phyloP scores from a whole-genome alignment of 2,888 invertebrate genomes.

The Hartigia nigra region DNA sequence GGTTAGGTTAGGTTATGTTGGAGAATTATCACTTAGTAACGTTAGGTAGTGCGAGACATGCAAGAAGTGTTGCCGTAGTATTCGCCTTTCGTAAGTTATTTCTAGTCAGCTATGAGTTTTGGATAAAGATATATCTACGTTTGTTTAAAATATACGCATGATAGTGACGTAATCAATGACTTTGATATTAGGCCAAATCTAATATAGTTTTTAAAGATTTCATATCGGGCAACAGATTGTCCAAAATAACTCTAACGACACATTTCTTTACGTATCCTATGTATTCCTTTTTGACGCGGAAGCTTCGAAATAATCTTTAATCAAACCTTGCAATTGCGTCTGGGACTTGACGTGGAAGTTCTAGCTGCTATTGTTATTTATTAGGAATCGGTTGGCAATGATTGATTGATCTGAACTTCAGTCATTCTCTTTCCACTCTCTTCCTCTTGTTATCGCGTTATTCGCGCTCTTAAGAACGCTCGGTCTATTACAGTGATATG shows the following conservation, averaged over 20 bases:
- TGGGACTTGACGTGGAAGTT: neutral
- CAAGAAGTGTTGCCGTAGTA: no score
- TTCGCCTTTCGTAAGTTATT: no score
- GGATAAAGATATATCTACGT: no score
- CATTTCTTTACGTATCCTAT: neutral
- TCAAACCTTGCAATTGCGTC: neutral
- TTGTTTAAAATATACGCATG: no score
- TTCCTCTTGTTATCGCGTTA: no score
- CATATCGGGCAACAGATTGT: neutral
- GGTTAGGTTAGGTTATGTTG: neutral
- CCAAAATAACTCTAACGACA: neutral
- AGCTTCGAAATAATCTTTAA: neutral
- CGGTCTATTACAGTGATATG: no score
- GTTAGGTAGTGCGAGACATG: neutral
- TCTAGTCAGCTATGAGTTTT: no score
- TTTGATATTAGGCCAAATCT: no score
- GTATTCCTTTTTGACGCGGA: neutral
- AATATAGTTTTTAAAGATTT: neutral
- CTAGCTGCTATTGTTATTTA: neutral
- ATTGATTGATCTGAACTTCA: conserved; percentile 32
- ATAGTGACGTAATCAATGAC: no score
- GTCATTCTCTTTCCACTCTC: conserved; percentile 15
- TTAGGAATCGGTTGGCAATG: conserved; percentile 6
- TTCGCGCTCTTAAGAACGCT: no score
- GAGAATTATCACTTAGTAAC: neutral